Percentiles rank a stretch among this genome's conserved stretches.
Evolutionary conservation across 1,140 invertebrate species (phyloP).

Genomic region (Stenopsyche tienmushanensis): DNA sequence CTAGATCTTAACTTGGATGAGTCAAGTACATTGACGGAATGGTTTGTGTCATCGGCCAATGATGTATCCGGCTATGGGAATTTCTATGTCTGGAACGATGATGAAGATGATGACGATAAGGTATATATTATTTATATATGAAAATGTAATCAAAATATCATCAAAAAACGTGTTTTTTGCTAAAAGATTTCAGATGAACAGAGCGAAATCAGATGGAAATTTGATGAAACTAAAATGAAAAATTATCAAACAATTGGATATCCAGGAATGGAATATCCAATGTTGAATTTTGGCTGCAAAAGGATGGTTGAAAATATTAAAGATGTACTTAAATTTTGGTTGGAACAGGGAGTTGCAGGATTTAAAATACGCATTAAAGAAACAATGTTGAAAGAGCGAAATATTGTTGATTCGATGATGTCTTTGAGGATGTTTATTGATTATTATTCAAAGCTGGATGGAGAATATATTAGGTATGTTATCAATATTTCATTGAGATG

Average conservation of each 20-base stretch:
- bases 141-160: not conserved
- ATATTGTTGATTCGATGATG: slow-evolving; percentile 3
- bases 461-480: slow-evolving; percentile 17
- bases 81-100: slow-evolving; percentile 72
- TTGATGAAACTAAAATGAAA: slow-evolving; percentile 7
- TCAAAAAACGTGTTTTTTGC: not conserved
- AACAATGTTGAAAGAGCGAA: slow-evolving; percentile 5
- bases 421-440: slow-evolving; percentile 47
- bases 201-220: slow-evolving; percentile 7
- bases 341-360: slow-evolving; percentile 64
- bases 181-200: not conserved
- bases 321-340: slow-evolving; percentile 63
- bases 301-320: slow-evolving; percentile 49
- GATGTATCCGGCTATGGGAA: slow-evolving; percentile 60
- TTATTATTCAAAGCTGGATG: slow-evolving; percentile 41
- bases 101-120: slow-evolving; percentile 39
- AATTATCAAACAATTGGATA: slow-evolving; percentile 2
- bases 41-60: slow-evolving; percentile 67
- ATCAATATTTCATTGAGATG: not conserved
- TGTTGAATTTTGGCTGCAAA: slow-evolving; percentile 55
- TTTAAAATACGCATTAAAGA: slow-evolving; percentile 59
- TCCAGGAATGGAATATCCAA: slow-evolving; percentile 48
- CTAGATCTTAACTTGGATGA: slow-evolving; percentile 67
- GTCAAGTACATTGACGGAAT: slow-evolving; percentile 69
- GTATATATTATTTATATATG: not conserved